Conservation (phyloP, 2,888 invertebrate genomes). For the Seira sanloemensis region DNA sequence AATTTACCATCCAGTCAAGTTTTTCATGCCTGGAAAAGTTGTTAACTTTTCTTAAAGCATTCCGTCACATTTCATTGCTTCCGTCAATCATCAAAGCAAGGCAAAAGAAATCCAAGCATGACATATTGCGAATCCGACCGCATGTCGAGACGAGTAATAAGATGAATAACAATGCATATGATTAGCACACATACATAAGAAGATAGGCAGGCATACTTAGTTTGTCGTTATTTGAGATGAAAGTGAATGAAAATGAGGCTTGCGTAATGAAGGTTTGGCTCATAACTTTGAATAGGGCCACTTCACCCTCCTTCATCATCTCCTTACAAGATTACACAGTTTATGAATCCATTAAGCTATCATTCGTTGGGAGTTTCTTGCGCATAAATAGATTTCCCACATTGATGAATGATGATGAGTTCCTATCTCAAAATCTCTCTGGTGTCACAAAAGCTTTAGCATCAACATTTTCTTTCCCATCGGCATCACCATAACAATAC, state of each 20-base stretch:
- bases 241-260: not conserved
- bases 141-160: no score
- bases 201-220: no score
- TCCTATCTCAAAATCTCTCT: not conserved
- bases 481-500: not conserved
- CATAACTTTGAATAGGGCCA: not conserved
- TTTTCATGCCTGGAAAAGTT: slow-evolving; percentile 5
- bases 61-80: slow-evolving; percentile 42
- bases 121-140: not conserved
- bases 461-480: not conserved
- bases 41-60: not conserved
- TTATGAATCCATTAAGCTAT: not conserved
- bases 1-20: not conserved
- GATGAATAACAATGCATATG: not conserved
- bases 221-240: not conserved
- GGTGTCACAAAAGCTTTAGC: not conserved
- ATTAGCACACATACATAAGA: not conserved
- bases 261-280: not conserved
- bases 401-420: not conserved
- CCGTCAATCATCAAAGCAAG: slow-evolving; percentile 9
- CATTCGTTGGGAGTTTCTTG: not conserved
- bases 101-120: not conserved
- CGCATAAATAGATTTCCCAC: not conserved
- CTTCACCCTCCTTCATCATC: not conserved
- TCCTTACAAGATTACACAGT: not conserved